Percentiles rank a stretch among this genome's conserved stretches.
These are phyloP conservation scores for Habropoda laboriosa DNA, from an alignment of 1,140 invertebrate species.

Conservation along the genomic window DNA sequence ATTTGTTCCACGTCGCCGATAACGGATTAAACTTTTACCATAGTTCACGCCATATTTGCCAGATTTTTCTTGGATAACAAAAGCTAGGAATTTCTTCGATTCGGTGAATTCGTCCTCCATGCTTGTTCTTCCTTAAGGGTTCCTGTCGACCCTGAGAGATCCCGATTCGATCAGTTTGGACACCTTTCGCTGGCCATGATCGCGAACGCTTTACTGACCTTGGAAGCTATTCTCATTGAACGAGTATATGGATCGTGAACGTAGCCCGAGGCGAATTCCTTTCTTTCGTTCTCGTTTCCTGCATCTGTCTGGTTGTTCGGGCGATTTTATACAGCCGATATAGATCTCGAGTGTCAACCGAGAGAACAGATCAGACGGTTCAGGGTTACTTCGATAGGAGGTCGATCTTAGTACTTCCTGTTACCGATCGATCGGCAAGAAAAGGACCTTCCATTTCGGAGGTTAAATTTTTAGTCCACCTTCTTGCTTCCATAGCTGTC, in stretches of 20 bases:
- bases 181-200: slow-evolving; percentile 46
- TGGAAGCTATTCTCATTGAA: slow-evolving; percentile 25
- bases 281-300: slow-evolving; percentile 43
- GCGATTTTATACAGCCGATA: slow-evolving; percentile 1
- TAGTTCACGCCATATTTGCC: background rate
- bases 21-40: slow-evolving; percentile 17
- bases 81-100: background rate
- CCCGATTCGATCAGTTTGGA: background rate
- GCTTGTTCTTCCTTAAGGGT: background rate
- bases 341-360: slow-evolving; percentile 10
- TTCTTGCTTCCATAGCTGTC: background rate
- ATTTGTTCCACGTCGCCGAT: background rate
- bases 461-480: background rate
- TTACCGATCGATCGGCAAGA: background rate
- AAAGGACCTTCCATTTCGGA: slow-evolving; percentile 2
- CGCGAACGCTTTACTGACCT: slow-evolving; percentile 36
- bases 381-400: background rate
- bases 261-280: slow-evolving; percentile 38
- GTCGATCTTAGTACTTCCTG: background rate
- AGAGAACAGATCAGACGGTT: background rate
- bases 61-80: background rate
- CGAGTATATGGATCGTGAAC: background rate
- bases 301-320: background rate
- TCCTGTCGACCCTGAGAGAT: background rate
- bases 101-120: background rate